A percentile compares a stretch with the other conserved stretches of the same genome.
These are phyloP conservation scores for Siniperca scherzeri DNA, from an alignment of 2,797 vertebrate genomes.

Conservation along the genomic window DNA sequence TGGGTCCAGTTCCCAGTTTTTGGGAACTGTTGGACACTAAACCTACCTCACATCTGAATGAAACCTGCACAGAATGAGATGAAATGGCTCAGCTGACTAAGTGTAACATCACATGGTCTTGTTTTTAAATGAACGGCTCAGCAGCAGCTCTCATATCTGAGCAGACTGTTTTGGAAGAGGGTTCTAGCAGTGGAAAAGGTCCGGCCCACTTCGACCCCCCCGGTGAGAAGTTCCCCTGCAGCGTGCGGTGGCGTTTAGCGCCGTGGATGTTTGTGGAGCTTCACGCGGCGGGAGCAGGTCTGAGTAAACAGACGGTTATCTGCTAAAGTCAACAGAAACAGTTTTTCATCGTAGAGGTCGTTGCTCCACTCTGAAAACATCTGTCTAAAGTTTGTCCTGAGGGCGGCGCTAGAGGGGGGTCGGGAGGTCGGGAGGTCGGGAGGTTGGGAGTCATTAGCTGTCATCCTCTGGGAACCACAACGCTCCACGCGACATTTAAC, in stretches of 20 bases:
- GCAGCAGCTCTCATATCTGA: background rate
- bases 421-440: background rate
- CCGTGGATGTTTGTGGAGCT: slow-evolving; percentile 4
- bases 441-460: background rate
- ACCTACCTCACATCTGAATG: background rate
- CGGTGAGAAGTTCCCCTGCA: slow-evolving; percentile 40
- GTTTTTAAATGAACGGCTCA: slow-evolving; percentile 1
- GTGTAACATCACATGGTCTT: background rate
- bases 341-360: background rate
- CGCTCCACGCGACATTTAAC: too few species aligned
- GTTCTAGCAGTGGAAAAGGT: slow-evolving; percentile 44
- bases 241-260: slow-evolving; percentile 5
- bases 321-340: slow-evolving; percentile 37
- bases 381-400: background rate
- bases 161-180: background rate
- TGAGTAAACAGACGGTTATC: slow-evolving; percentile 29
- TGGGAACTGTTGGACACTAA: too few species aligned
- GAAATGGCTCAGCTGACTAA: background rate
- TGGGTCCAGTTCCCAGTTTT: too few species aligned
- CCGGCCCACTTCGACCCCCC: slow-evolving; percentile 24
- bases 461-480: background rate
- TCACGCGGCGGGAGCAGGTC: slow-evolving; percentile 8
- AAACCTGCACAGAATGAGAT: background rate
- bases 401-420: background rate
- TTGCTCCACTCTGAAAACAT: background rate